Evolutionary conservation across 2,888 invertebrate species (phyloP).

Genomic region (Agrochola circellaris): DNA sequence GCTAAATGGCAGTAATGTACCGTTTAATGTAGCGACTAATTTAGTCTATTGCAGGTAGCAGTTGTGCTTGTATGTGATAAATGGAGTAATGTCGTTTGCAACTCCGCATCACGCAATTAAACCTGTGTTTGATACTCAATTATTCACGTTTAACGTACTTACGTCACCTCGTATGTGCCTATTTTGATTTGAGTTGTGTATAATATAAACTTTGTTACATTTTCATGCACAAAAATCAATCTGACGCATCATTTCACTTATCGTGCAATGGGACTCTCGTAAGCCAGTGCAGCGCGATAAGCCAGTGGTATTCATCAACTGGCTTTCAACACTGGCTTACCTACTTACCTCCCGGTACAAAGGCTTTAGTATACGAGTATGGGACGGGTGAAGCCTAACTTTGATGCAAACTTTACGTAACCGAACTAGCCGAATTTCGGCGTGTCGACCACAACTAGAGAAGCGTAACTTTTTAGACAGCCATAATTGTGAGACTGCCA

Average conservation of each 20-base stretch:
- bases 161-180: neutral
- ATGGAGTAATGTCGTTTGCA: constrained; percentile 35
- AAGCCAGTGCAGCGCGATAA: constrained; percentile 19
- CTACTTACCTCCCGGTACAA: neutral
- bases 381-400: constrained; percentile 29
- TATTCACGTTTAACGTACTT: constrained; percentile 30
- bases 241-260: neutral
- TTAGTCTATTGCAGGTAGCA: neutral
- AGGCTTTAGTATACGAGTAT: neutral
- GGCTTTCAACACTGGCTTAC: constrained; percentile 24
- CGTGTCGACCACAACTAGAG: constrained; percentile 3
- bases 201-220: neutral
- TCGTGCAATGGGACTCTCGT: neutral
- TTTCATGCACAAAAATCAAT: neutral
- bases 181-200: constrained; percentile 10
- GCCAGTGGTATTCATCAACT: constrained; percentile 23
- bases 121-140: constrained; percentile 36
- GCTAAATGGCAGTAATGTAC: neutral
- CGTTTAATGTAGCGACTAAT: constrained; percentile 34
- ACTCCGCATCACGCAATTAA: constrained; percentile 35
- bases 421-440: constrained; percentile 12
- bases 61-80: constrained; percentile 19
- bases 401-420: constrained; percentile 31
- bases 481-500: constrained; percentile 18
- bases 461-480: constrained; percentile 20